A percentile compares a stretch with the other conserved stretches of the same genome.
These are phyloP conservation scores for Lissocephala sabroskyi DNA, from an alignment of 2,888 invertebrate genomes.

Conservation along the genomic window DNA sequence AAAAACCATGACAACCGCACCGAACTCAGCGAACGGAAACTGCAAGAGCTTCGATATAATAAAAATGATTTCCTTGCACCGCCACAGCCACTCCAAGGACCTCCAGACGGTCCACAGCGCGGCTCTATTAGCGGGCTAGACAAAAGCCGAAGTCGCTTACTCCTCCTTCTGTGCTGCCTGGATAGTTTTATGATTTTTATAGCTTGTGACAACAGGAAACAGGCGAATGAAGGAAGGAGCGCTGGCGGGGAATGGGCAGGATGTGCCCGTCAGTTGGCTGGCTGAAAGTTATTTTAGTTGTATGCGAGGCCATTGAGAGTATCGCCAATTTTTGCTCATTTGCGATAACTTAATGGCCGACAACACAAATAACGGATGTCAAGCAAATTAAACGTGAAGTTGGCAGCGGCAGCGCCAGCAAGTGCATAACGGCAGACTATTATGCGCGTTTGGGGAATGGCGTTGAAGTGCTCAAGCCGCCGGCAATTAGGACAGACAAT, in stretches of 20 bases:
- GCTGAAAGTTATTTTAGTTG: slow-evolving; percentile 32
- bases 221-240: no score
- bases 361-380: slow-evolving; percentile 12
- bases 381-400: slow-evolving; percentile 42
- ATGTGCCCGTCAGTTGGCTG: slow-evolving; percentile 27
- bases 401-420: slow-evolving; percentile 15
- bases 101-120: no score
- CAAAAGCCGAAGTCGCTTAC: slow-evolving; percentile 35
- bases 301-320: slow-evolving; percentile 12
- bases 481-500: slow-evolving; percentile 49
- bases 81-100: no score
- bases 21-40: slow-evolving; percentile 47
- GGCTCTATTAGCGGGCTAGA: slow-evolving; percentile 58
- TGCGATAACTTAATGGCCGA: slow-evolving; percentile 49
- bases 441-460: neutral
- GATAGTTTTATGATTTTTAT: slow-evolving; percentile 64
- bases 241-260: slow-evolving; percentile 13
- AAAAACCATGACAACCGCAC: slow-evolving; percentile 23
- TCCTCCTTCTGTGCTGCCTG: slow-evolving; percentile 20
- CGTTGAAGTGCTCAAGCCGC: slow-evolving; percentile 3
- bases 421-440: neutral
- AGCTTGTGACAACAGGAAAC: slow-evolving; percentile 47
- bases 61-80: slow-evolving; percentile 59
- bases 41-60: slow-evolving; percentile 58
- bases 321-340: slow-evolving; percentile 24